Evolutionary conservation across 2,797 vertebrate species (phyloP).

Genomic region (Numenius phaeopus): DNA sequence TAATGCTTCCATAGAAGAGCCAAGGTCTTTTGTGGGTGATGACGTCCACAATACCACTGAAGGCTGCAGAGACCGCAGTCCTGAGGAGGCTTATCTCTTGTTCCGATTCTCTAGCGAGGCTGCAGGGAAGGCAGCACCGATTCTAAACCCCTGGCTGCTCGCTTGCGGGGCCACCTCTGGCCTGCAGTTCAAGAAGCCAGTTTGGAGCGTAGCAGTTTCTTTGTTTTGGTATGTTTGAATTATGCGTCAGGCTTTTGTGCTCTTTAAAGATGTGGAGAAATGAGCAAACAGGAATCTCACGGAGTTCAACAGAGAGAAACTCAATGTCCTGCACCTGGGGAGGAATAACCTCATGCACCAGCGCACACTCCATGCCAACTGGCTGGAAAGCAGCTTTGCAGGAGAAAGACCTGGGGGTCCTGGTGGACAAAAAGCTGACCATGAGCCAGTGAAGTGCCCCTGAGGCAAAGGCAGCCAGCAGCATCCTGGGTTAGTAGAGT

Average conservation of each 20-base stretch:
- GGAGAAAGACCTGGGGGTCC: background rate
- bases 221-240: background rate
- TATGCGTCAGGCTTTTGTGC: background rate
- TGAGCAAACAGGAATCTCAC: background rate
- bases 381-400: background rate
- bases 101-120: background rate
- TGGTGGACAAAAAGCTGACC: background rate
- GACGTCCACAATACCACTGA: background rate
- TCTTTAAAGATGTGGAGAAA: background rate
- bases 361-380: fast-evolving
- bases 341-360: background rate
- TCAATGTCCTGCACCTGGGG: background rate
- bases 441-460: background rate
- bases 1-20: background rate
- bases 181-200: background rate
- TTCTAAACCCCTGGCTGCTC: background rate
- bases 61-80: background rate
- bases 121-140: background rate
- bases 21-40: background rate
- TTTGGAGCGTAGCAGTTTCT: background rate
- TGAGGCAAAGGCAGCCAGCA: background rate
- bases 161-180: background rate
- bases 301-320: background rate
- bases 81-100: background rate
- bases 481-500: background rate